phyloP scores from a whole-genome alignment of 2,888 invertebrate species.

The Orchesella flavescens region DNA sequence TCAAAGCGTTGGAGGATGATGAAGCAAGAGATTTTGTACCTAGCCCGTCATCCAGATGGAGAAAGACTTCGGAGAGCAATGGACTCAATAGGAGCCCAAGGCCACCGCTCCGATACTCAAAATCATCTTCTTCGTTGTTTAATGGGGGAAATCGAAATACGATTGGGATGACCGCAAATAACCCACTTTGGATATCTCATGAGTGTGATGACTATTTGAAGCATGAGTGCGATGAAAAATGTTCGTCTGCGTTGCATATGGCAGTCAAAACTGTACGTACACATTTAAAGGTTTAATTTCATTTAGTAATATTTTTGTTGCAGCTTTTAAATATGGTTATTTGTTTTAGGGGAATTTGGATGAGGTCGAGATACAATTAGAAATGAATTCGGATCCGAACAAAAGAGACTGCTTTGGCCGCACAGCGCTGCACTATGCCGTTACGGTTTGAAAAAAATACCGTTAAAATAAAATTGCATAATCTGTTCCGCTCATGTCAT shows the following conservation, averaged over 20 bases:
- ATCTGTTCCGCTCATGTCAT: too few species aligned
- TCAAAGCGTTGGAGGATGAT: conserved; percentile 47
- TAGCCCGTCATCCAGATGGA: conserved; percentile 27
- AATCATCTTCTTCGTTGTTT: conserved; percentile 22
- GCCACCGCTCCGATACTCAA: conserved; percentile 36
- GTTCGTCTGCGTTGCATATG: conserved; percentile 81
- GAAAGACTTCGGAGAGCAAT: conserved; percentile 42
- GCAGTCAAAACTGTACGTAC: conserved; percentile 92
- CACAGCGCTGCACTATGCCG: conserved; percentile 67
- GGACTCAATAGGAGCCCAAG: conserved; percentile 40
- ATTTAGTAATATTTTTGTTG: too few species aligned
- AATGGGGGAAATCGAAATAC: neutral
- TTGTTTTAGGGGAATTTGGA: conserved; percentile 88
- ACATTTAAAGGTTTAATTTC: too few species aligned
- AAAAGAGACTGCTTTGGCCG: conserved; percentile 66
- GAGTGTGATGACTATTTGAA: conserved; percentile 53
- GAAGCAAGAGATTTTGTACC: conserved; percentile 39
- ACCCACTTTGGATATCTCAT: conserved; percentile 48
- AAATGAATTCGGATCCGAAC: conserved; percentile 84
- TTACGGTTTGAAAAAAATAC: too few species aligned
- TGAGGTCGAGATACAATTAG: conserved; percentile 83
- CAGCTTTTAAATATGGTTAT: too few species aligned
- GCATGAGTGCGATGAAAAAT: conserved; percentile 66
- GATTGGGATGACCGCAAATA: conserved; percentile 18
- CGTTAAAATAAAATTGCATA: too few species aligned